phyloP scores from a whole-genome alignment of 2,888 invertebrate genomes.

The Ormyrus nitidulus region DNA sequence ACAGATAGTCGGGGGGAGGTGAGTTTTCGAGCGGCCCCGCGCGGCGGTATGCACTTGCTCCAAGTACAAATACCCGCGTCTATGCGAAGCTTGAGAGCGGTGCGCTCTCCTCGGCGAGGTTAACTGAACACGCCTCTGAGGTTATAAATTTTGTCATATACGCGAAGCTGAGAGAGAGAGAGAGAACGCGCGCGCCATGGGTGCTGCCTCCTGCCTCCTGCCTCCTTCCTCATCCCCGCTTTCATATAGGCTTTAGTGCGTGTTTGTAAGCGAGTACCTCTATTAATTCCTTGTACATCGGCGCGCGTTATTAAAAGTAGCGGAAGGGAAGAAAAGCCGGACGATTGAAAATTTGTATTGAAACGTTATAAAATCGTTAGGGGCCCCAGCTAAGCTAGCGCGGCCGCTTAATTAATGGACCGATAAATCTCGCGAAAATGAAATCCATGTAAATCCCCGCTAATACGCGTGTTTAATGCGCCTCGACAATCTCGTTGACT shows the following conservation, averaged over 20 bases:
- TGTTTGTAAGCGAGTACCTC: constrained; percentile 3
- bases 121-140: constrained; percentile 55
- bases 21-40: background rate
- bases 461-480: constrained; percentile 49
- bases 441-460: constrained; percentile 48
- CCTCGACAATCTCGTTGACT: constrained; percentile 41
- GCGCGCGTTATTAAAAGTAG: constrained; percentile 35
- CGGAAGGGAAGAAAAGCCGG: constrained; percentile 16
- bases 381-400: background rate
- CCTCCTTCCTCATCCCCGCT: background rate
- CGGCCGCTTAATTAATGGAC: constrained; percentile 48
- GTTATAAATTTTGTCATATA: constrained; percentile 55
- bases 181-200: constrained; percentile 6
- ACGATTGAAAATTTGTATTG: constrained; percentile 51
- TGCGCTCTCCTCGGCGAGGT: background rate
- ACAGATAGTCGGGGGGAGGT: background rate
- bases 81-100: background rate
- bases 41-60: constrained; percentile 17
- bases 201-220: constrained; percentile 30
- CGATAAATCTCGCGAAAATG: constrained; percentile 47
- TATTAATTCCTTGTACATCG: constrained; percentile 42
- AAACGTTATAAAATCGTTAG: constrained; percentile 47
- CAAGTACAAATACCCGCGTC: background rate
- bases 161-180: background rate
- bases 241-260: constrained; percentile 2